Base-by-base conservation (phyloP, 2,797 vertebrate genomes). In the Prionace glauca region DNA sequence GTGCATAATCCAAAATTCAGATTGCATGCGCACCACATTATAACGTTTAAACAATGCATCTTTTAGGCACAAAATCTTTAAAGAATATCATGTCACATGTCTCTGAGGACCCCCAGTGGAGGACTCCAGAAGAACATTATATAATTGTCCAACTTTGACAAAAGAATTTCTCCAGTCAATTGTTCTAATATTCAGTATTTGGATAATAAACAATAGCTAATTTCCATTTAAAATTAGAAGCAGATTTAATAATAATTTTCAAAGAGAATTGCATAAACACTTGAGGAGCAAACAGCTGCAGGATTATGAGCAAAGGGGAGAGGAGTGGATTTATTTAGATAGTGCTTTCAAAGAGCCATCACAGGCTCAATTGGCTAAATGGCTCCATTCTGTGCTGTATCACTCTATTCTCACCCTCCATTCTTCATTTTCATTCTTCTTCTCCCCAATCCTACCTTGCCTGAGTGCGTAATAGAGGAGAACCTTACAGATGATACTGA, bases 101-200 rank as follows among this genome's bases (percentile, higher is more conserved):
- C 93, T 77, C 93, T 95, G 93, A 95, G 93, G 71, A 95, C 93
- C 93, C 93, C 93, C 74, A 74, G 93, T 95, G 93, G 93, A 74
- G 29, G 56, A n/a, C 26, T 95, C 24, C 0, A 60, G 93, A 74
- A 71, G 74, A 92, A 41, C 90, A 92, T 2, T 41, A 22, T 67
- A 92, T 41, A 36, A 69, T 69, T 92, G 5, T 1, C 2, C 20
- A 41, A 69, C 12, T 69, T 41, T 41, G 9, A 56, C 56, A 16
- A 32, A 62, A 65, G 4, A 84, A 62, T 62, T 56, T 56, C 29
- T 65, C 29, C 56, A 90, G 18, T 84, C 29, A 62, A 18, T n/a
- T n/a, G 36, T 41, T 84, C 79, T 41, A 81, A 20, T 84, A 20
- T 45, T 45, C 22, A 45, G 5, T 84, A 84, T 45, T 41, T 84